phyloP scores from a whole-genome alignment of 2,888 invertebrate species.

The Zeuzera pyrina region DNA sequence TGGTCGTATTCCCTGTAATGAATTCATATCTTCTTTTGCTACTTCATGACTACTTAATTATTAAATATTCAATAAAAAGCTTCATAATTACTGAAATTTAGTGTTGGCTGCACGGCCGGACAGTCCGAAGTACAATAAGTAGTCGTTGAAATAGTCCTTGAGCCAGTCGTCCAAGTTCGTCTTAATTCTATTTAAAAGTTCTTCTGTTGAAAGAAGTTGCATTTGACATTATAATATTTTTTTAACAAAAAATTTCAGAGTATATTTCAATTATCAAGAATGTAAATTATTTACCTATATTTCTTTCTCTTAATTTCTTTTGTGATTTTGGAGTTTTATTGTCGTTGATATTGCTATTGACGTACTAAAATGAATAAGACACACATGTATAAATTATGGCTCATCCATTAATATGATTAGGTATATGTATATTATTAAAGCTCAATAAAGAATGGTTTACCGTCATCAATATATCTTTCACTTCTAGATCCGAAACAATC shows the following conservation, averaged over 20 bases:
- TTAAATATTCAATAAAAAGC: neutral
- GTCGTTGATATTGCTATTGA: too few relatives aligned
- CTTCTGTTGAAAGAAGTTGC: constrained; percentile 22
- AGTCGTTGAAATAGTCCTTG: constrained; percentile 56
- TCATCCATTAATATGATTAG: too few relatives aligned
- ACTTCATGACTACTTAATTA: neutral
- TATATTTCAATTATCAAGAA: neutral
- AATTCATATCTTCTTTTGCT: neutral
- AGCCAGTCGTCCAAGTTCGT: constrained; percentile 46
- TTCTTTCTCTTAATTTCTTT: neutral
- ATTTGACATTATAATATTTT: neutral
- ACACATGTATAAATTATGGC: too few relatives aligned
- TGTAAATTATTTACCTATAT: neutral
- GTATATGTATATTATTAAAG: too few relatives aligned
- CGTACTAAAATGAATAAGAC: too few relatives aligned
- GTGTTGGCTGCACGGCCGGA: constrained; percentile 13
- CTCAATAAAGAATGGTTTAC: too few relatives aligned
- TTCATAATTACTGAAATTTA: constrained; percentile 28
- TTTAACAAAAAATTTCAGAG: neutral
- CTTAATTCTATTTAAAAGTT: constrained; percentile 37
- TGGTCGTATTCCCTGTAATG: constrained; percentile 38
- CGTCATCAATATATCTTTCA: too few relatives aligned
- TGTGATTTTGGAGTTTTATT: neutral
- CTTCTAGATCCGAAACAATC: too few relatives aligned
- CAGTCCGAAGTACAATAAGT: constrained; percentile 28